phyloP scores from a whole-genome alignment of 92 coral and sea anemone species.

The Actinernus sp. region DNA sequence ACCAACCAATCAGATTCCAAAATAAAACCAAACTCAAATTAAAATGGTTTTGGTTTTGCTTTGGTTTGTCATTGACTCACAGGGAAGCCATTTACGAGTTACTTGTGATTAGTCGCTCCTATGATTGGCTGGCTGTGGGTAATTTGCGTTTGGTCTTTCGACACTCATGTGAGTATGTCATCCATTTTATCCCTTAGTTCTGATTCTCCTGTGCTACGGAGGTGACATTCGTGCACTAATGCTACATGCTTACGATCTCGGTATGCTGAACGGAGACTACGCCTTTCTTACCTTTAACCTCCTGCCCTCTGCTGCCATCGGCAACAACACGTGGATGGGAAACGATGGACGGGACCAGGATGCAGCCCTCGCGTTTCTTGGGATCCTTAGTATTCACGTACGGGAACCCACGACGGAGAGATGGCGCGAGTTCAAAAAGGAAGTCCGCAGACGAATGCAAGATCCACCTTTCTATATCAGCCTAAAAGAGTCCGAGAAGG shows the following conservation, averaged over 20 bases:
- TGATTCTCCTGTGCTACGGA: slow-evolving; percentile 65
- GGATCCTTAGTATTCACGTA: slow-evolving; percentile 67
- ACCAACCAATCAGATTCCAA: no score
- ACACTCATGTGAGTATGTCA: neutral
- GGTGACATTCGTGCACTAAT: slow-evolving; percentile 76
- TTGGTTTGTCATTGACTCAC: no score
- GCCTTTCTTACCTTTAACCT: slow-evolving; percentile 68
- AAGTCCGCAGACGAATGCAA: slow-evolving; percentile 39
- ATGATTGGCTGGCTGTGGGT: no score
- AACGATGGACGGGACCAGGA: slow-evolving; percentile 68
- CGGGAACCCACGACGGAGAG: slow-evolving; percentile 67
- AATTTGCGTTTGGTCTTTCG: neutral
- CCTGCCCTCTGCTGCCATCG: slow-evolving; percentile 71
- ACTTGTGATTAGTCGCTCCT: no score
- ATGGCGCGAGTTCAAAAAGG: slow-evolving; percentile 54
- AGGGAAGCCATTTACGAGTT: no score
- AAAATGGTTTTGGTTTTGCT: no score
- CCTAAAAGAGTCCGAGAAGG: slow-evolving; percentile 44
- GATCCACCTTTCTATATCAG: slow-evolving; percentile 51
- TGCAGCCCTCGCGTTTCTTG: slow-evolving; percentile 67
- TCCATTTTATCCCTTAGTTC: slow-evolving; percentile 15
- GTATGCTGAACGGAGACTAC: no score
- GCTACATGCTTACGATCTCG: slow-evolving; percentile 61
- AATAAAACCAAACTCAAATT: no score
- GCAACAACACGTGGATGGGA: slow-evolving; percentile 71